Percentiles rank a stretch among this genome's conserved stretches.
These are phyloP conservation scores for Argyresthia albistria DNA, from an alignment of 2,888 invertebrate species.

Conservation along the genomic window DNA sequence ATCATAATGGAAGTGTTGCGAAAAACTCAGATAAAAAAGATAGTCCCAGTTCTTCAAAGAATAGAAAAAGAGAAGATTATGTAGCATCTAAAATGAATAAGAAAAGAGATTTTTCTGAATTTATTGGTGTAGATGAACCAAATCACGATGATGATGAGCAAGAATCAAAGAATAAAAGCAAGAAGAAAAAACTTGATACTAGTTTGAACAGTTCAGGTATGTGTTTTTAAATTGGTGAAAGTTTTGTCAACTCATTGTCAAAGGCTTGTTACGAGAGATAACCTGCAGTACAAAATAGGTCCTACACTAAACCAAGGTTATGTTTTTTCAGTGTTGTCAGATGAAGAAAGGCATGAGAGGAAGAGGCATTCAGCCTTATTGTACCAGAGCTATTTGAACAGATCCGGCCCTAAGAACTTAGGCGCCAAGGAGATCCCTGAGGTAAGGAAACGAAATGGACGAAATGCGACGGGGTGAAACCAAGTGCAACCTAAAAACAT, in stretches of 20 bases:
- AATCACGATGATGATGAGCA: conserved; percentile 10
- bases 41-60: neutral
- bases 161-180: conserved; percentile 18
- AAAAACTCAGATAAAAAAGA: too few species aligned
- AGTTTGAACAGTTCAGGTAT: conserved; percentile 55
- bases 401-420: conserved; percentile 85
- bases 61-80: neutral
- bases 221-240: conserved; percentile 1
- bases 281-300: too few species aligned
- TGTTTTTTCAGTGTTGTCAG: conserved; percentile 53
- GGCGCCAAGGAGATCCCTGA: conserved; percentile 88
- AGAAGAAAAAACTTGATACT: conserved; percentile 29
- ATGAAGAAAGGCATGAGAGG: conserved; percentile 79
- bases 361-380: conserved; percentile 75
- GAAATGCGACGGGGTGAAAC: too few species aligned
- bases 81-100: conserved; percentile 7
- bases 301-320: too few species aligned
- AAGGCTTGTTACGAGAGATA: too few species aligned
- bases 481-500: too few species aligned
- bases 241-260: too few species aligned
- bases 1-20: too few species aligned
- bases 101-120: conserved; percentile 29
- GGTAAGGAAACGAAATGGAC: conserved; percentile 58
- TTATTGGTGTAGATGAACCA: conserved; percentile 23
- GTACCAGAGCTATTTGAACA: conserved; percentile 83